phyloP scores from a whole-genome alignment of 2,797 vertebrate species.

The Lindbergichthys nudifrons region DNA sequence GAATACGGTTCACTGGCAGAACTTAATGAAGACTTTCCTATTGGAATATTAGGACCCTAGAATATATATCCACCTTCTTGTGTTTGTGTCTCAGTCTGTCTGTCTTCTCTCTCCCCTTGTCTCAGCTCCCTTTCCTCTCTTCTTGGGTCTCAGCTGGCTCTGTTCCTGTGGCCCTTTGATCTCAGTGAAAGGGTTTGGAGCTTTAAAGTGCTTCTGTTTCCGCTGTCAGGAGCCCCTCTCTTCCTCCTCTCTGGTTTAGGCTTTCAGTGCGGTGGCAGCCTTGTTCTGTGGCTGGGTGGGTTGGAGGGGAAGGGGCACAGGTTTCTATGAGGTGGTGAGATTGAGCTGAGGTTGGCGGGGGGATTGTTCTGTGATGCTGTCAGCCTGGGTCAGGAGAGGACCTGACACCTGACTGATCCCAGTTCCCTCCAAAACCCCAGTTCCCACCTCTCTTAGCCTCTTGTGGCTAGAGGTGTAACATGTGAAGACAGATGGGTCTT shows the following conservation, averaged over 20 bases:
- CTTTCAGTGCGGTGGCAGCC: conserved; percentile 75
- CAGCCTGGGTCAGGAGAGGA: conserved; percentile 59
- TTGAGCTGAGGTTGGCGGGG: conserved; percentile 50
- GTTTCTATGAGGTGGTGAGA: conserved; percentile 63
- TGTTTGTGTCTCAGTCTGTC: conserved; percentile 50
- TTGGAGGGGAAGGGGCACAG: conserved; percentile 17
- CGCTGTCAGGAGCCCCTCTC: conserved; percentile 81
- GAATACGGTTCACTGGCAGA: conserved; percentile 27
- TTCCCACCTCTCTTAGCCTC: conserved; percentile 53
- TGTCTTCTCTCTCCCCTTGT: conserved; percentile 53
- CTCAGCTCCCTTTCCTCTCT: conserved; percentile 64
- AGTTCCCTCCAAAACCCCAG: conserved; percentile 34
- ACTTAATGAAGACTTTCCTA: conserved; percentile 56
- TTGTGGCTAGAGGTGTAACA: conserved; percentile 36
- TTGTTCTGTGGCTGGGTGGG: conserved; percentile 63
- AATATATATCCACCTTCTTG: conserved; percentile 35
- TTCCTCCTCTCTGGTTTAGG: conserved; percentile 71
- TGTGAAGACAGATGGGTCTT: conserved; percentile 17
- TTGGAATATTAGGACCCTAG: conserved; percentile 30
- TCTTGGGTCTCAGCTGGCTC: conserved; percentile 75
- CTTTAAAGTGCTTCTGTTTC: conserved; percentile 86
- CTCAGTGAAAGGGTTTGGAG: conserved; percentile 81
- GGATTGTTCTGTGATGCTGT: conserved; percentile 55
- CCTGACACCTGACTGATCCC: conserved; percentile 62
- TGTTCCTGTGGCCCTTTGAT: conserved; percentile 82